These are phyloP conservation scores for Morbakka virulenta DNA, from an alignment of 30 jellyfish, hydroid and myxozoan genomes.

Conservation along the genomic window DNA sequence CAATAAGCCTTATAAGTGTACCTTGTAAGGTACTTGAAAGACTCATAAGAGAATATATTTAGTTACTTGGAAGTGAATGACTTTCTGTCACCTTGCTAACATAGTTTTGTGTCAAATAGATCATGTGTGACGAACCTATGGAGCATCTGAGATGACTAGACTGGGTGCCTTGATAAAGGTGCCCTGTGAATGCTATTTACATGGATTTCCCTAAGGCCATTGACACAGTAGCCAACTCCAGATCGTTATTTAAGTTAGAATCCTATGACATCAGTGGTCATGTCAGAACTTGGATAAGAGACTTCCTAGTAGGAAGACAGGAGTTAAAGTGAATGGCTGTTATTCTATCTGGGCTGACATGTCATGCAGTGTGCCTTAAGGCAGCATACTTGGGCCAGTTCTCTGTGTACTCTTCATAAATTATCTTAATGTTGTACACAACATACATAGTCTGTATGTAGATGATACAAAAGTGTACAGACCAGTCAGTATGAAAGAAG, in stretches of 20 bases:
- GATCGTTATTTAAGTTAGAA: neutral
- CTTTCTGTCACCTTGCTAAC: too few relatives aligned
- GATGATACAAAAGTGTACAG: constrained; percentile 23
- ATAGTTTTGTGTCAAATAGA: too few relatives aligned
- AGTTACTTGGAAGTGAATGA: too few relatives aligned
- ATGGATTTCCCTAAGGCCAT: constrained; percentile 32
- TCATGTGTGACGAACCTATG: too few relatives aligned
- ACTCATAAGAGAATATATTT: too few relatives aligned
- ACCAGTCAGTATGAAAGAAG: constrained; percentile 6
- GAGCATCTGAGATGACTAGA: constrained; percentile 13
- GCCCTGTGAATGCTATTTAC: constrained; percentile 16
- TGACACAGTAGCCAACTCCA: constrained; percentile 16
- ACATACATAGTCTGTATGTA: constrained; percentile 7
- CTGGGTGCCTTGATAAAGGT: constrained; percentile 1
- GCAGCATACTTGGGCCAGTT: constrained; percentile 4
- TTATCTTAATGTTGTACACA: constrained; percentile 26
- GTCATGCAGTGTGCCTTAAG: neutral
- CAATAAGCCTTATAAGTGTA: too few relatives aligned
- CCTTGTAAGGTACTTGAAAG: too few relatives aligned
- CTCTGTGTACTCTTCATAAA: constrained; percentile 3
- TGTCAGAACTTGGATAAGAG: neutral
- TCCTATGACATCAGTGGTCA: constrained; percentile 17
- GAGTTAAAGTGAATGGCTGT: constrained; percentile 11
- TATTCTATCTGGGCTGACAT: neutral
- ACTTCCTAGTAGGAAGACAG: constrained; percentile 7